Evolutionary conservation across 2,113 vertebrate genomes (phyloP).

Genomic region (Micromys minutus): DNA sequence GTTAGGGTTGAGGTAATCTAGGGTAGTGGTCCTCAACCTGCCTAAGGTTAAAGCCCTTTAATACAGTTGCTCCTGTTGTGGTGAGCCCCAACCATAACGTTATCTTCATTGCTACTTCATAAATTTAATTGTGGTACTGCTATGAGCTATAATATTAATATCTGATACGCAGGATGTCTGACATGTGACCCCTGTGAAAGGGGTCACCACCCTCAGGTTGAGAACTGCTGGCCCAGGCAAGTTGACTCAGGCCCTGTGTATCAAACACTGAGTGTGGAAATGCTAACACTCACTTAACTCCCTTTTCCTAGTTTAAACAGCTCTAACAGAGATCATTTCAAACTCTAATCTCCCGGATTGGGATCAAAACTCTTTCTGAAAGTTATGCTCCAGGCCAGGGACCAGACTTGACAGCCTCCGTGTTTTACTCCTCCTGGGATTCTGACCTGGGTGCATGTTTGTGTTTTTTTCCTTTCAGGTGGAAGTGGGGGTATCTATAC

Average conservation of each 20-base stretch:
- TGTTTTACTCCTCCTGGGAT: neutral
- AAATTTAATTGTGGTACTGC: neutral
- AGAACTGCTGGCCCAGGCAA: neutral
- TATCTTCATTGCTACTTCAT: neutral
- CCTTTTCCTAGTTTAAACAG: neutral
- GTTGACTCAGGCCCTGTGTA: neutral
- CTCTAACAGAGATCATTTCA: neutral
- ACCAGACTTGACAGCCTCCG: neutral
- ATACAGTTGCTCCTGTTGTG: no score
- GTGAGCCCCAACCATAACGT: neutral
- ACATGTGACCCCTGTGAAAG: neutral
- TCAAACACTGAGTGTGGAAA: neutral
- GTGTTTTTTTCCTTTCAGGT: neutral
- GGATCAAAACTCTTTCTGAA: neutral
- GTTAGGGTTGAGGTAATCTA: accelerated
- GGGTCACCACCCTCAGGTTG: neutral
- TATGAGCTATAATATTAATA: neutral
- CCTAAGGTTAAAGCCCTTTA: neutral
- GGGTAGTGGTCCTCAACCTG: neutral
- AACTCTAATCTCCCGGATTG: neutral
- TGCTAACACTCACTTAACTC: neutral
- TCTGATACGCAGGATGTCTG: neutral
- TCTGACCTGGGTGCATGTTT: neutral
- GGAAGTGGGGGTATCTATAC: neutral
- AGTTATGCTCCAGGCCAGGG: neutral